These are phyloP conservation scores for Pseudocheirus occidentalis DNA, from an alignment of 2,797 vertebrate species.

Conservation along the genomic window DNA sequence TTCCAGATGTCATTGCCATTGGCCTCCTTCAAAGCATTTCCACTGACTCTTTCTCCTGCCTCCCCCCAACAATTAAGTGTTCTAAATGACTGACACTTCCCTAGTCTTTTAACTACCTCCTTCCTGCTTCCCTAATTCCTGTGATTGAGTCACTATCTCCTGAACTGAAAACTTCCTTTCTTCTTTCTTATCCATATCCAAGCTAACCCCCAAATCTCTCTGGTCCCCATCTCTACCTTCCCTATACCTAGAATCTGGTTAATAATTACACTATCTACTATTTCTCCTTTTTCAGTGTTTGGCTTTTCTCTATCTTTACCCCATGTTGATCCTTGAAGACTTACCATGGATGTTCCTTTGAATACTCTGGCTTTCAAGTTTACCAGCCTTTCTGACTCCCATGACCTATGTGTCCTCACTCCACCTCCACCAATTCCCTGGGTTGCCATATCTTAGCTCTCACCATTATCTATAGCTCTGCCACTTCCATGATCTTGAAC, in stretches of 20 bases:
- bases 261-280: neutral
- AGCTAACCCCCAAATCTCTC: neutral
- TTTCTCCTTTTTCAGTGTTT: neutral
- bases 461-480: neutral
- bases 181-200: neutral
- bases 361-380: neutral
- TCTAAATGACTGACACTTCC: neutral
- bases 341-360: neutral
- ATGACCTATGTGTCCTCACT: neutral
- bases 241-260: neutral
- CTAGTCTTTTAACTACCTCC: neutral
- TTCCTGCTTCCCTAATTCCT: neutral
- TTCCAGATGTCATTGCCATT: neutral
- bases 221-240: neutral
- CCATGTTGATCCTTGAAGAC: neutral
- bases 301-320: neutral
- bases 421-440: neutral
- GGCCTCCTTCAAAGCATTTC: neutral
- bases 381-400: neutral
- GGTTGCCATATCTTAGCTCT: neutral
- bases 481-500: neutral
- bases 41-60: neutral
- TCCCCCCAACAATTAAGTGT: neutral
- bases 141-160: neutral
- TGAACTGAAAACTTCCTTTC: neutral